These are phyloP conservation scores for Podarcis muralis DNA, from an alignment of 2,113 vertebrate genomes.

Conservation along the genomic window DNA sequence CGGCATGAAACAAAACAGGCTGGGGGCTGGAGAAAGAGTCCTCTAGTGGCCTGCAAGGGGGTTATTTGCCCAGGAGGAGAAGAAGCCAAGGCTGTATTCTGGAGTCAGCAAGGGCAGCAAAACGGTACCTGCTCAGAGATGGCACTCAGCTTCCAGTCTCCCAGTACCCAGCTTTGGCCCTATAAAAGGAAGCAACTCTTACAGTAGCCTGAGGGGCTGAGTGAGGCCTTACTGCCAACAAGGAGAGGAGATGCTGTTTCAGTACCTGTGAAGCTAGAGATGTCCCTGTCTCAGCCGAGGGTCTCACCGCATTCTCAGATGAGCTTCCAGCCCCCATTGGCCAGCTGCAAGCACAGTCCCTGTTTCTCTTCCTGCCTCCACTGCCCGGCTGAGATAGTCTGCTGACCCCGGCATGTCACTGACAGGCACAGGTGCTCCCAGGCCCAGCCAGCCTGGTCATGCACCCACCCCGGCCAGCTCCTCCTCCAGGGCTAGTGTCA, in stretches of 20 bases:
- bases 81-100: background rate
- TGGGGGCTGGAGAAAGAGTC: background rate
- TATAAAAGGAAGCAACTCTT: background rate
- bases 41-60: background rate
- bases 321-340: background rate
- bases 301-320: background rate
- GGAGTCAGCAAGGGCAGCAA: background rate
- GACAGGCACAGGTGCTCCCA: constrained; percentile 22
- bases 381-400: background rate
- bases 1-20: background rate
- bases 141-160: no score
- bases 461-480: background rate
- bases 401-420: background rate
- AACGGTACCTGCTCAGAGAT: background rate
- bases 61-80: background rate
- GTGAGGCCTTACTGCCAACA: background rate
- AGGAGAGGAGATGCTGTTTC: background rate
- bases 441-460: background rate
- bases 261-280: constrained; percentile 10
- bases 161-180: background rate
- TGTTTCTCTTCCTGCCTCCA: background rate
- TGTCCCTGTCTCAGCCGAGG: background rate
- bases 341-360: background rate
- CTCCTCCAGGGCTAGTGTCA: background rate
- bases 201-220: background rate